phyloP scores from a whole-genome alignment of 35 echinoderm and acorn worm species.

The Lytechinus variegatus region DNA sequence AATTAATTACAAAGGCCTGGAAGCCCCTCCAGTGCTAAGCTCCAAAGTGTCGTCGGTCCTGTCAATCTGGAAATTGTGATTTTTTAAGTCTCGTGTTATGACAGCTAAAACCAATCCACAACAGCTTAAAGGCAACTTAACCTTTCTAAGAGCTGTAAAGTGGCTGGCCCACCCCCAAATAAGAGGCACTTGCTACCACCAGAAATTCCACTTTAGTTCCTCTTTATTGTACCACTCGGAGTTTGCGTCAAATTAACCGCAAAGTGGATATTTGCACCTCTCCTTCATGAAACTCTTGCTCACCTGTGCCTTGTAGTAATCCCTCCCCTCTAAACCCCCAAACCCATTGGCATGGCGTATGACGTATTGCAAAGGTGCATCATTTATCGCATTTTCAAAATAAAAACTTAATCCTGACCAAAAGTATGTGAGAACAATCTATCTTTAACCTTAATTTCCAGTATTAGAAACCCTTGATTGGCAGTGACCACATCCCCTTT shows the following conservation, averaged over 20 bases:
- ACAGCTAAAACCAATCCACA: not conserved
- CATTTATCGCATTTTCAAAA: not conserved
- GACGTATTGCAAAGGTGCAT: not conserved
- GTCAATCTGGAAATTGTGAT: not conserved
- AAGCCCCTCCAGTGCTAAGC: not conserved
- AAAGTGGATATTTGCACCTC: not conserved
- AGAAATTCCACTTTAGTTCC: not conserved
- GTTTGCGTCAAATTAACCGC: not conserved
- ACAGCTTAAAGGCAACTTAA: not conserved
- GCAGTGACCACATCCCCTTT: not conserved
- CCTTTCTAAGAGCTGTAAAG: slow-evolving; percentile 3
- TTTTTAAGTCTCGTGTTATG: not conserved
- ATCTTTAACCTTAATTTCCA: not conserved
- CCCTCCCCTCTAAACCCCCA: not conserved
- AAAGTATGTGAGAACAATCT: not conserved
- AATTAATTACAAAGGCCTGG: not conserved
- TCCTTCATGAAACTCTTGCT: not conserved
- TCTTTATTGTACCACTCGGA: not conserved
- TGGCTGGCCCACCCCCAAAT: not conserved
- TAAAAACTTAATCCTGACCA: not conserved
- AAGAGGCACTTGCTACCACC: not conserved
- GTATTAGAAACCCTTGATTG: not conserved
- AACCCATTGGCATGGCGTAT: not conserved
- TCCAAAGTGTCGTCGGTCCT: not conserved
- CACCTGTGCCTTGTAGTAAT: not conserved